These are phyloP conservation scores for Zygothrica quintamaculata DNA, from an alignment of 2,888 invertebrate species.

Conservation along the genomic window DNA sequence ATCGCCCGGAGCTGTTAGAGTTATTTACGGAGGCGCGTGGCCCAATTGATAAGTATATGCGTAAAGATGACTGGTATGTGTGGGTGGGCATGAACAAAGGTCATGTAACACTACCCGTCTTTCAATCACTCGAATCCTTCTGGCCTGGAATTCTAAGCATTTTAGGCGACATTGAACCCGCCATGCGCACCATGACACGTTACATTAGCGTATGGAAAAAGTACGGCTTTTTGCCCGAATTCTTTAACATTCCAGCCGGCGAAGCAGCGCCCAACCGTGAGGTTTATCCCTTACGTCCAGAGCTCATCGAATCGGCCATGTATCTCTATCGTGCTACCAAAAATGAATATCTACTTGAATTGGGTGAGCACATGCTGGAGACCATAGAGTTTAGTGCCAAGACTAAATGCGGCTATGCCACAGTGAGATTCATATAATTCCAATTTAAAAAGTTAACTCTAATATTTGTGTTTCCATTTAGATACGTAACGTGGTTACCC, in stretches of 20 bases:
- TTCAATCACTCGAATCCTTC: conserved; percentile 98
- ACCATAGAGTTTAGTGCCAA: conserved; percentile 96
- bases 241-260: conserved; percentile 96
- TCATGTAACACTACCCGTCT: conserved; percentile 97
- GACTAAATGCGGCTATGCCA: conserved; percentile 98
- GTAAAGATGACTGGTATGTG: conserved; percentile 98
- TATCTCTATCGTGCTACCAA: conserved; percentile 96
- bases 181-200: conserved; percentile 96
- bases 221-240: conserved; percentile 99
- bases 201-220: conserved; percentile 99
- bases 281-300: conserved; percentile 97
- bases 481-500: conserved; percentile 97
- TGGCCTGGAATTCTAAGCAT: conserved; percentile 98
- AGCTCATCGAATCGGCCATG: conserved; percentile 98
- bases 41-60: conserved; percentile 93
- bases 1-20: conserved; percentile 94
- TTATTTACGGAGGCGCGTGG: conserved; percentile 93
- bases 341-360: conserved; percentile 95
- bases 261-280: conserved; percentile 92
- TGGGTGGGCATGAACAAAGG: conserved; percentile 99
- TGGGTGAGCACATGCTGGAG: conserved; percentile 96
- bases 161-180: conserved; percentile 94
- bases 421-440: conserved; percentile 86
- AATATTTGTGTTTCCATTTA: conserved; percentile 80
- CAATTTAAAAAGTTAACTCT: not conserved